Conservation (phyloP, 2,797 vertebrate species). For the Meda fulgida region DNA sequence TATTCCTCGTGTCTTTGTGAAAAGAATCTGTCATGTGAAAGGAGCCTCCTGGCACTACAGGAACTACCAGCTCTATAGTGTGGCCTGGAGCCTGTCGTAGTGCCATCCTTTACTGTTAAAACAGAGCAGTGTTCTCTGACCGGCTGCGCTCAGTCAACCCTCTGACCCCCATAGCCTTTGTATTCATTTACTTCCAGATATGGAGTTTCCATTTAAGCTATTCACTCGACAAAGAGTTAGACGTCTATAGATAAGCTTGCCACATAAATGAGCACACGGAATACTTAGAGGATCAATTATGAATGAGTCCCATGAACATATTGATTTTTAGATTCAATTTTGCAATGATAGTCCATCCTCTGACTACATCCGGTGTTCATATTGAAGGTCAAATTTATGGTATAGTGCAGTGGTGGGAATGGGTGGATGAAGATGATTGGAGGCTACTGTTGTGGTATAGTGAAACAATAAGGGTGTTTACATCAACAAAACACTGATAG, state of each 20-base stretch:
- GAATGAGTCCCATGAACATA: conserved; percentile 53
- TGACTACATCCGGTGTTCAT: conserved; percentile 31
- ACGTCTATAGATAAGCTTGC: conserved; percentile 36
- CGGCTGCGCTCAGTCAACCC: conserved; percentile 31
- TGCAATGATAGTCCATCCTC: conserved; percentile 51
- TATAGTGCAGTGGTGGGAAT: conserved; percentile 58
- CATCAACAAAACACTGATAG: background rate
- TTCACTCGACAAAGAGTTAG: conserved; percentile 34
- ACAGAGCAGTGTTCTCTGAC: conserved; percentile 49
- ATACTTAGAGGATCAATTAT: conserved; percentile 61
- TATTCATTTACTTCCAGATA: conserved; percentile 48
- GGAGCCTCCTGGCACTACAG: conserved; percentile 69
- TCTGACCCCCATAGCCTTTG: conserved; percentile 48
- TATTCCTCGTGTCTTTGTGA: conserved; percentile 55
- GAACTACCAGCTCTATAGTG: conserved; percentile 40
- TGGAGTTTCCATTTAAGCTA: conserved; percentile 52
- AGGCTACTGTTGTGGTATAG: background rate
- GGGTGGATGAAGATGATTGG: conserved; percentile 36
- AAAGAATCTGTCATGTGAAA: conserved; percentile 57
- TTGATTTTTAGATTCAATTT: conserved; percentile 59
- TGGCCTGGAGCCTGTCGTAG: conserved; percentile 27
- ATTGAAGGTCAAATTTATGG: conserved; percentile 57
- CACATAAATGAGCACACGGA: conserved; percentile 41
- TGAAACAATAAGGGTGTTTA: background rate
- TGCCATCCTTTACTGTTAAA: conserved; percentile 41